A percentile compares a stretch with the other conserved stretches of the same genome.
phyloP scores from a whole-genome alignment of 23 tunicate species.

The Trididemnum clinides region DNA sequence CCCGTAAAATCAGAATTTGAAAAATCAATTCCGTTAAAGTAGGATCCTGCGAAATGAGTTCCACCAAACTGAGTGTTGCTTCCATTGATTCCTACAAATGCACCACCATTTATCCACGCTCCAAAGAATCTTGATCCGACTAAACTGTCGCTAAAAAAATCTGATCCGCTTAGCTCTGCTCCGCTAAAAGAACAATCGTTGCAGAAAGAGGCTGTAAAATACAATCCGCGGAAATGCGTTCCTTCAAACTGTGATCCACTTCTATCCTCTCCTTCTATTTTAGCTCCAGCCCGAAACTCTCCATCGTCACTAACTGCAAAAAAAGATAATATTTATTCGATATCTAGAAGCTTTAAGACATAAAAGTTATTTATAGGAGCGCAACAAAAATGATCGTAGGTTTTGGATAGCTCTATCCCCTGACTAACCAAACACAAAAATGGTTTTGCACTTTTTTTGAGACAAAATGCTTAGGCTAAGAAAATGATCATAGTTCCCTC shows the following conservation, averaged over 20 bases:
- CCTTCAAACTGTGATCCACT: neutral
- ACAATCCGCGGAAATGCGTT: neutral
- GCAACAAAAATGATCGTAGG: too few species aligned
- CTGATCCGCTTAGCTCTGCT: neutral
- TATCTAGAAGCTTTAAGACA: too few species aligned
- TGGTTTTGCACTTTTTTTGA: too few species aligned
- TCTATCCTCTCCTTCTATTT: neutral
- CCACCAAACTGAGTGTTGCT: neutral
- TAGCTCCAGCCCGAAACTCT: neutral
- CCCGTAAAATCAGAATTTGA: conserved; percentile 12
- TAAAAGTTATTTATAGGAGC: too few species aligned
- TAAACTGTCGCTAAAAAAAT: neutral
- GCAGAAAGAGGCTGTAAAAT: neutral
- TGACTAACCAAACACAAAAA: too few species aligned
- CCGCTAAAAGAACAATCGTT: neutral
- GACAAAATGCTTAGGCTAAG: too few species aligned
- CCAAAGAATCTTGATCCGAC: neutral
- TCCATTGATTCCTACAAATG: neutral
- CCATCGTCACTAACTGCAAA: too few species aligned
- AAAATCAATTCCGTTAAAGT: neutral
- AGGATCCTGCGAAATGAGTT: neutral
- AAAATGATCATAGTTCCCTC: too few species aligned
- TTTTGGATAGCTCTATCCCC: too few species aligned
- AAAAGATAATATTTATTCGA: too few species aligned
- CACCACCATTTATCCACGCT: neutral